phyloP scores from a whole-genome alignment of 2,113 vertebrate genomes.

The Osmerus mordax region DNA sequence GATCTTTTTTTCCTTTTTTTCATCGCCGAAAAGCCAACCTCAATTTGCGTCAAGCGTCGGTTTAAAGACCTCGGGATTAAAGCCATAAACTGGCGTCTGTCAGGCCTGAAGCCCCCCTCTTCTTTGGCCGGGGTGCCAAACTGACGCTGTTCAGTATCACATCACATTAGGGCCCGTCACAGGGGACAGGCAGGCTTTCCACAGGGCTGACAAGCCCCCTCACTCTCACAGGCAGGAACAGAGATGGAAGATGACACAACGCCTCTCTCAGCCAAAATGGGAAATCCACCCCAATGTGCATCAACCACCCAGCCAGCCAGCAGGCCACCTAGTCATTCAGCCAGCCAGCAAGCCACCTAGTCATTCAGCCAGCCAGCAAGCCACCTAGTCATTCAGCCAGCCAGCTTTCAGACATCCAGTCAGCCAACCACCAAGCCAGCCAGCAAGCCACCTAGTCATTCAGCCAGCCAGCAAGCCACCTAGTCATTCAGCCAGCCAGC shows the following conservation, averaged over 20 bases:
- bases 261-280: constrained; percentile 76
- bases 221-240: constrained; percentile 82
- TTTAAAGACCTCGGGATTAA: constrained; percentile 98
- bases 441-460: no score
- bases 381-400: no score
- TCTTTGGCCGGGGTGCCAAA: constrained; percentile 53
- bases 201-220: constrained; percentile 87
- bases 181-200: constrained; percentile 91
- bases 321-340: no score
- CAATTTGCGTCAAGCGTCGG: constrained; percentile 97
- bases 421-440: no score
- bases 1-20: constrained; percentile 47
- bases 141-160: constrained; percentile 95
- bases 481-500: not conserved
- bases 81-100: constrained; percentile 98
- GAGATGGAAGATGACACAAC: constrained; percentile 85
- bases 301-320: constrained; percentile 12
- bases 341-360: no score
- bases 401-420: no score
- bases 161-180: constrained; percentile 96
- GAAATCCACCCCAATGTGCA: constrained; percentile 73
- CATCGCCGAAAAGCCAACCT: constrained; percentile 88
- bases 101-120: constrained; percentile 83
- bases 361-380: no score
- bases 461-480: no score